phyloP scores from a whole-genome alignment of 1,140 invertebrate genomes.

The Listronotus bonariensis region DNA sequence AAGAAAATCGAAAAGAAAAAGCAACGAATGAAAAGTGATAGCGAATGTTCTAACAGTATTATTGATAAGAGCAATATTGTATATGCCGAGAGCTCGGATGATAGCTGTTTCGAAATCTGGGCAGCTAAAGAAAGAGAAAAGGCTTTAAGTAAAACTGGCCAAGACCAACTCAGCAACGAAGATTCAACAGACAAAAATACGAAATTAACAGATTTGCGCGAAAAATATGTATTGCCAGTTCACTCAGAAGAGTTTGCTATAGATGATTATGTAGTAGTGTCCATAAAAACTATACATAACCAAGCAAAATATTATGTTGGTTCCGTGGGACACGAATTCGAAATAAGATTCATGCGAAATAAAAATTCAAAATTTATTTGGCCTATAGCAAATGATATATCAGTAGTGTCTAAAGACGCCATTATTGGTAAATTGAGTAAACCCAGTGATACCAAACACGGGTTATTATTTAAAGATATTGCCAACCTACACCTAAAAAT shows the following conservation, averaged over 20 bases:
- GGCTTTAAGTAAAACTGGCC: too few relatives aligned
- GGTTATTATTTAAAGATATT: too few relatives aligned
- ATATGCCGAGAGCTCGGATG: neutral
- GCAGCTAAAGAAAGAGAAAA: neutral
- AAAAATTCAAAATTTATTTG: neutral
- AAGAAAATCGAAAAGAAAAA: neutral
- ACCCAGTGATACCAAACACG: too few relatives aligned
- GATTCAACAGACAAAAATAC: neutral
- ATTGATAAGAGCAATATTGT: neutral
- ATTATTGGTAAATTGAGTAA: too few relatives aligned
- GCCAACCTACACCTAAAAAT: too few relatives aligned
- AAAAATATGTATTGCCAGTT: too few relatives aligned
- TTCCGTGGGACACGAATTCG: neutral
- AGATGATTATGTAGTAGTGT: neutral
- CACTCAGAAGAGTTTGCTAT: neutral
- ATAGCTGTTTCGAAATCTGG: neutral
- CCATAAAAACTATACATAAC: neutral
- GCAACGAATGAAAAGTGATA: neutral
- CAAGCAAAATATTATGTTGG: neutral
- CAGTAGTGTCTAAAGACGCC: too few relatives aligned
- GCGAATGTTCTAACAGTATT: neutral
- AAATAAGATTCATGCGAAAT: too few relatives aligned
- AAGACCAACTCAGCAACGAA: neutral
- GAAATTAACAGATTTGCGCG: neutral
- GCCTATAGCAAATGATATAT: neutral